These are phyloP conservation scores for Rhagonycha lutea DNA, from an alignment of 2,888 invertebrate species.

Conservation along the genomic window DNA sequence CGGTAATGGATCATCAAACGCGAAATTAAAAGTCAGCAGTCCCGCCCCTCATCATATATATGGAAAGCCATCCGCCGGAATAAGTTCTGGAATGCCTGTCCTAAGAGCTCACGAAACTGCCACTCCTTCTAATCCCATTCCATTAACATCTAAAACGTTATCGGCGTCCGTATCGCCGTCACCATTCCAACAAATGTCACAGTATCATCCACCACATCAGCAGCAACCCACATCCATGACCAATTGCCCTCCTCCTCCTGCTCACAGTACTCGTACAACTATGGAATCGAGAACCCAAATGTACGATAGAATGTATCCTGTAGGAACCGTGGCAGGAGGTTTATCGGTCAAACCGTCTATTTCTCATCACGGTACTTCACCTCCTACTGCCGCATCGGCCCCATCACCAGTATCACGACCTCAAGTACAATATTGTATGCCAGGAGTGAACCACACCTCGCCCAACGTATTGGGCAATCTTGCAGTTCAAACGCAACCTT, in stretches of 20 bases:
- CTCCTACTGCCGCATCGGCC: conserved; percentile 55
- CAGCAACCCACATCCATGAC: conserved; percentile 46
- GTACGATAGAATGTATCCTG: conserved; percentile 45
- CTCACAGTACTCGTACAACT: conserved; percentile 54
- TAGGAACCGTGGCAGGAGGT: conserved; percentile 46
- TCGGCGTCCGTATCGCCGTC: conserved; percentile 56
- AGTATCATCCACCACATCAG: conserved; percentile 54
- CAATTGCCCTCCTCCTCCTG: conserved; percentile 60
- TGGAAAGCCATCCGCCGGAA: conserved; percentile 66
- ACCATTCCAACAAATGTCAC: conserved; percentile 58
- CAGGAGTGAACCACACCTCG: conserved; percentile 53
- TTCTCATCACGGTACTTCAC: conserved; percentile 58
- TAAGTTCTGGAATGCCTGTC: conserved; percentile 60
- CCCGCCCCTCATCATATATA: conserved; percentile 79
- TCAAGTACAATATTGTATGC: conserved; percentile 54
- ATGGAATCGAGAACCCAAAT: conserved; percentile 37
- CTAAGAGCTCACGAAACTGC: conserved; percentile 35
- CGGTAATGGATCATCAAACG: conserved; percentile 57
- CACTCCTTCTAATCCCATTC: conserved; percentile 54
- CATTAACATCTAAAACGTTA: conserved; percentile 62
- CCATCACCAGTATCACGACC: conserved; percentile 54
- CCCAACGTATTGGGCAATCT: conserved; percentile 52
- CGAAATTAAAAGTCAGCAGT: conserved; percentile 73
- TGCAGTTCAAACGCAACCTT: conserved; percentile 74
- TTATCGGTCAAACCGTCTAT: conserved; percentile 49